Conservation (phyloP, 2,113 vertebrate species). For the Thalassoma bifasciatum region DNA sequence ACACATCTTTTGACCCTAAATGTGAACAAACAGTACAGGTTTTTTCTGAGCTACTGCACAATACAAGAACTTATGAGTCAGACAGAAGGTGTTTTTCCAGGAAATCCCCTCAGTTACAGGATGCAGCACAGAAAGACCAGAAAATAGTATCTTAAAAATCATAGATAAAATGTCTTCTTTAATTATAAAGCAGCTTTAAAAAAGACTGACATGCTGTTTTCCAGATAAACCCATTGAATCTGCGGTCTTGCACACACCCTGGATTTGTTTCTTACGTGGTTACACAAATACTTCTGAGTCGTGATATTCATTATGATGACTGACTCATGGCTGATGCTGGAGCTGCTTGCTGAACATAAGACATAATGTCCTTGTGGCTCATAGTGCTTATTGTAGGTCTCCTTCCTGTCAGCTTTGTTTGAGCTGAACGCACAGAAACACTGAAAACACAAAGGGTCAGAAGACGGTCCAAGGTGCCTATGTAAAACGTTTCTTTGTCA, state of each 20-base stretch:
- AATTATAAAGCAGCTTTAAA: background rate
- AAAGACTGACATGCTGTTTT: background rate
- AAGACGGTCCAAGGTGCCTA: slow-evolving; percentile 6
- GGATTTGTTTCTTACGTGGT: slow-evolving; percentile 5
- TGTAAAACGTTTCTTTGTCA: slow-evolving; percentile 30
- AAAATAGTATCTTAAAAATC: background rate
- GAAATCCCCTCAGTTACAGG: no score
- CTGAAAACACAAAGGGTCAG: slow-evolving; percentile 21
- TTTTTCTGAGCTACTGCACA: no score
- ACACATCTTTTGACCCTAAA: no score
- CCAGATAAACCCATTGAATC: background rate
- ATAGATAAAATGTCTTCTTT: background rate
- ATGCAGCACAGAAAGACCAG: no score
- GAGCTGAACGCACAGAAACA: slow-evolving; percentile 9
- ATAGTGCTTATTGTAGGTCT: slow-evolving; percentile 18
- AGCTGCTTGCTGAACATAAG: slow-evolving; percentile 29
- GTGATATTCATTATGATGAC: slow-evolving; percentile 30
- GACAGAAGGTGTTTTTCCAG: background rate
- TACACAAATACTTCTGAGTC: slow-evolving; percentile 10
- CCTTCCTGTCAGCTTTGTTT: background rate
- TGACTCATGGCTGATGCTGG: slow-evolving; percentile 50
- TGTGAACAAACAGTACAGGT: no score
- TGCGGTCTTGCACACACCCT: background rate
- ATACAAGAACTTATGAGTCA: background rate
- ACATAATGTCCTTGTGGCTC: slow-evolving; percentile 6